Conservation (phyloP, 2,888 invertebrate genomes). For the Andrena hattorfiana region DNA sequence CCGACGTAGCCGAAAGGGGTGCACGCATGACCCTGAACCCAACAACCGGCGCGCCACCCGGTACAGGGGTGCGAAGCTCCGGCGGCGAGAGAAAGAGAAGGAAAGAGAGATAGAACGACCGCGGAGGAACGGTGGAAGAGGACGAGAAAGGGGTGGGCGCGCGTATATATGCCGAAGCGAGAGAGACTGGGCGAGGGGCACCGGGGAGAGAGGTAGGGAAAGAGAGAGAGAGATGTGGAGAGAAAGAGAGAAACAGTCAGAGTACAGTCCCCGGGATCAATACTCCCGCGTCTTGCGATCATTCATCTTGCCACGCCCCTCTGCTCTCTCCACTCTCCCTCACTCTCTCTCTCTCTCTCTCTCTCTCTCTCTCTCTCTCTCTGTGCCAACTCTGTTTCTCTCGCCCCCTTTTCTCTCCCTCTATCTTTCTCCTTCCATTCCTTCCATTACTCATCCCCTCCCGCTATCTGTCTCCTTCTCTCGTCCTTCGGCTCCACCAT, state of each 20-base stretch:
- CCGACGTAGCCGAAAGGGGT: conserved; percentile 73
- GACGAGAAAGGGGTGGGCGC: conserved; percentile 49
- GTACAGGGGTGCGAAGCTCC: conserved; percentile 78
- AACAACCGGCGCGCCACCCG: conserved; percentile 79
- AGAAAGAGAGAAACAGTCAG: conserved; percentile 76
- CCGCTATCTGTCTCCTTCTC: conserved; percentile 38
- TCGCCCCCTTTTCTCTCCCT: conserved; percentile 47
- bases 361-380: conserved; percentile 63
- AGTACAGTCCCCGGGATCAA: conserved; percentile 83
- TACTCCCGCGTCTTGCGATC: conserved; percentile 85
- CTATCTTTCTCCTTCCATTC: conserved; percentile 34
- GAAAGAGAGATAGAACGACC: conserved; percentile 63
- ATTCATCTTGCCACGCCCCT: conserved; percentile 85
- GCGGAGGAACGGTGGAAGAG: conserved; percentile 60
- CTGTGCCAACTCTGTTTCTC: conserved; percentile 58
- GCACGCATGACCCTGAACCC: conserved; percentile 84
- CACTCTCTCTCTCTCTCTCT: conserved; percentile 55
- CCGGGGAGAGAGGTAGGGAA: conserved; percentile 20
- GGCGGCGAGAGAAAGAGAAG: conserved; percentile 58
- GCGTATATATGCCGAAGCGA: conserved; percentile 62
- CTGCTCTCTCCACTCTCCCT: conserved; percentile 78
- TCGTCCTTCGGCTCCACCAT: conserved; percentile 55
- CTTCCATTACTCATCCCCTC: conserved; percentile 40
- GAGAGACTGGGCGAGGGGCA: conserved; percentile 42
- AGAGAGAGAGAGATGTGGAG: conserved; percentile 55